These are phyloP conservation scores for Crocallis elinguaria DNA, from an alignment of 2,888 invertebrate species.

Conservation along the genomic window DNA sequence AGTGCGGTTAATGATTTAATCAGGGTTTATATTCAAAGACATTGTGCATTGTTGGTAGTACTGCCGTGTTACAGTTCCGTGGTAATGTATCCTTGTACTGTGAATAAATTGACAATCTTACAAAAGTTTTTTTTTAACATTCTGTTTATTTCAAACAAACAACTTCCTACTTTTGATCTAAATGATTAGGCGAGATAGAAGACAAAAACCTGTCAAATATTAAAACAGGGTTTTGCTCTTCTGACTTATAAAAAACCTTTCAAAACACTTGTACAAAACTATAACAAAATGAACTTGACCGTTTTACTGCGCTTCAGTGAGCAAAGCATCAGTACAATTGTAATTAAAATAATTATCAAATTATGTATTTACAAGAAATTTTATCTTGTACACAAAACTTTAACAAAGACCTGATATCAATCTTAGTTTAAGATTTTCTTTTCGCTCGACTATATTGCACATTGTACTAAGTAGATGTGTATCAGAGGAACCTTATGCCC, in stretches of 20 bases:
- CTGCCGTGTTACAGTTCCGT: neutral
- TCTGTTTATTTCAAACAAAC: no score
- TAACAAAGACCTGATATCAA: neutral
- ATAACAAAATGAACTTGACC: constrained; percentile 19
- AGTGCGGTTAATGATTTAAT: neutral
- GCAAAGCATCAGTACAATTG: neutral
- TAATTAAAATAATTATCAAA: constrained; percentile 4
- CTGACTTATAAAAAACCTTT: no score
- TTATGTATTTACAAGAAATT: constrained; percentile 1
- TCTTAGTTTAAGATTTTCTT: neutral
- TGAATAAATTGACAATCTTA: no score
- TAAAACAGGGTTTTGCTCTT: no score
- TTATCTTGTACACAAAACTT: neutral
- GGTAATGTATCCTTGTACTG: neutral
- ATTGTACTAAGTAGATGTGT: no score
- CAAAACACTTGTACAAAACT: neutral
- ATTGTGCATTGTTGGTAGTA: neutral
- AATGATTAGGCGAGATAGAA: no score
- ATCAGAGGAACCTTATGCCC: no score
- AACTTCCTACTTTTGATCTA: no score
- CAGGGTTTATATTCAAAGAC: neutral
- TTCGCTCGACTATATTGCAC: neutral
- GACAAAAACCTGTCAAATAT: no score
- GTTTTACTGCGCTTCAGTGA: constrained; percentile 12
- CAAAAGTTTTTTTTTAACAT: no score